These are phyloP conservation scores for Rotaria socialis DNA, from an alignment of 2,888 invertebrate genomes.

Conservation along the genomic window DNA sequence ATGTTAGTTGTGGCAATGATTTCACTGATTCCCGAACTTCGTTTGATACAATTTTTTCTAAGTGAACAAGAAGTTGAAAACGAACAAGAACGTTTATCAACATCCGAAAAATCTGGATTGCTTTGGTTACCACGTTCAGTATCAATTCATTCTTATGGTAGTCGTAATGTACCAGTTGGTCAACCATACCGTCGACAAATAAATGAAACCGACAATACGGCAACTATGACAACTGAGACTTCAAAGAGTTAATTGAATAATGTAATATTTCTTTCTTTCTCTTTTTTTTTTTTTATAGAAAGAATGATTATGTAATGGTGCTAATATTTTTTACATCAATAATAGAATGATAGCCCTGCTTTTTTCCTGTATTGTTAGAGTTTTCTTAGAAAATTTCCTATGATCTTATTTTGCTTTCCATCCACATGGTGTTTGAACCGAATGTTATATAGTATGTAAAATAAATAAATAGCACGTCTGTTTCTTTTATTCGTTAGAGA, in stretches of 20 bases:
- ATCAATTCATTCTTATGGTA: neutral
- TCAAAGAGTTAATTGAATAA: neutral
- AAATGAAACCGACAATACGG: neutral
- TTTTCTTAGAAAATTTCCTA: neutral
- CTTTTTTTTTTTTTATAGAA: neutral
- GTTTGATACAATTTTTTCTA: constrained; percentile 74
- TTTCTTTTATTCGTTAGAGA: neutral
- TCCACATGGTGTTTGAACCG: neutral
- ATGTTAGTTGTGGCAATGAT: constrained; percentile 78
- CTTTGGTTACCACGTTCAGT: constrained; percentile 12
- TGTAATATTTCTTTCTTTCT: too few relatives aligned
- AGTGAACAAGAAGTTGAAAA: constrained; percentile 63
- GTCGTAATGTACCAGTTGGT: neutral
- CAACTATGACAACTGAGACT: neutral
- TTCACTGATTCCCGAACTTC: constrained; percentile 82
- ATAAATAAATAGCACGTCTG: neutral
- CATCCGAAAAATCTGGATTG: neutral
- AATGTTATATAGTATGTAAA: neutral
- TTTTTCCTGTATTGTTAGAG: neutral
- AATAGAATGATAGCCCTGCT: neutral
- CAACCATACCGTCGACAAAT: neutral
- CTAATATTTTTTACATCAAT: neutral
- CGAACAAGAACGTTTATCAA: constrained; percentile 66
- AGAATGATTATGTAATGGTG: neutral
- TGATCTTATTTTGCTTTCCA: neutral